Percentiles rank a stretch among this genome's conserved stretches.
Conservation (phyloP, 1,140 invertebrate species). For the Drosophila micromelanica region DNA sequence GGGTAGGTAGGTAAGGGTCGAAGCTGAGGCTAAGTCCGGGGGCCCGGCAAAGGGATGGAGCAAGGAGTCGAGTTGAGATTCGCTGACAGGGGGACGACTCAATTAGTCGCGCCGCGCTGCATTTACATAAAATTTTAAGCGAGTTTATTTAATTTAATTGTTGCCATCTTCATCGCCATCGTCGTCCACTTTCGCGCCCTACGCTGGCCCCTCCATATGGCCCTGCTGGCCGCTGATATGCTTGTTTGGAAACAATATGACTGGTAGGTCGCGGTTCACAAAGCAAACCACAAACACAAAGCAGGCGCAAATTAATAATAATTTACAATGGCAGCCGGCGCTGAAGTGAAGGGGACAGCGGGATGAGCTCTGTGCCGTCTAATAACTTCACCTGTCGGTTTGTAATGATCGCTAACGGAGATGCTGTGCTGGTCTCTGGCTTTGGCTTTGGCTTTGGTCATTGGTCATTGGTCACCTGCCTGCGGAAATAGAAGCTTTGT, state of each 20-base stretch:
- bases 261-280: conserved; percentile 52
- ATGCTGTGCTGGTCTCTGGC: background rate
- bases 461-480: conserved; percentile 8
- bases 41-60: background rate
- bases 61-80: conserved; percentile 3
- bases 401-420: conserved; percentile 54
- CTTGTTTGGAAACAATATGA: conserved; percentile 64
- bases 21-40: background rate
- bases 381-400: conserved; percentile 15
- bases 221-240: conserved; percentile 10
- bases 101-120: conserved; percentile 64
- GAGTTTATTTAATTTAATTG: conserved; percentile 75
- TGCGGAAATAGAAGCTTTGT: conserved; percentile 2
- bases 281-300: conserved; percentile 63
- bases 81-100: conserved; percentile 56
- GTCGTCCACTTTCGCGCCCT: background rate
- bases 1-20: background rate
- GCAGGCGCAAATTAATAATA: conserved; percentile 63
- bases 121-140: conserved; percentile 76
- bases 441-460: conserved; percentile 1
- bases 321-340: conserved; percentile 47
- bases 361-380: background rate
- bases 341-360: background rate
- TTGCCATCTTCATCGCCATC: conserved; percentile 4
- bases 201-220: conserved; percentile 1